Conservation (phyloP, 2,113 vertebrate genomes). For the Indicator maculatus region DNA sequence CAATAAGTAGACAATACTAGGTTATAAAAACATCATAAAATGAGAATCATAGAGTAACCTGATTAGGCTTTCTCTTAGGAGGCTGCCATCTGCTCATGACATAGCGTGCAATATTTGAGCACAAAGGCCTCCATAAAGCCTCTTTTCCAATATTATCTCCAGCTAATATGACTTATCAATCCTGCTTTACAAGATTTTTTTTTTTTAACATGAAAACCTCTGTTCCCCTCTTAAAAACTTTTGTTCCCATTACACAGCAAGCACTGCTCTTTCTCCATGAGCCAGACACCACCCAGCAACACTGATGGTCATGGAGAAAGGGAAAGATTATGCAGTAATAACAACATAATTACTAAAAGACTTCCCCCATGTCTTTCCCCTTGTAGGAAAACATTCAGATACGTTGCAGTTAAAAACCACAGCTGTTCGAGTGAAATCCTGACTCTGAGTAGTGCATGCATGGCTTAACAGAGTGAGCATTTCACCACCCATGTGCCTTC, state of each 20-base stretch:
- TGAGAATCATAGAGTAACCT: not conserved
- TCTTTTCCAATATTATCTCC: conserved; percentile 18
- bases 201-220: not conserved
- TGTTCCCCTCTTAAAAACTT: not conserved
- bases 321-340: not conserved
- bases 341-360: not conserved
- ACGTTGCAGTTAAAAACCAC: not conserved
- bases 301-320: not conserved
- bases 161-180: not conserved
- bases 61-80: conserved; percentile 5
- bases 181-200: not conserved
- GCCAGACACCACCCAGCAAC: not conserved
- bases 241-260: not conserved
- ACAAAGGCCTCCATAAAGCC: conserved; percentile 15
- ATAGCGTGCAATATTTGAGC: not conserved
- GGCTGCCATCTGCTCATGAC: conserved; percentile 17
- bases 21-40: conserved; percentile 17
- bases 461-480: not conserved
- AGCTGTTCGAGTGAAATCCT: conserved; percentile 1
- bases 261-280: rapidly evolving
- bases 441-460: rapidly evolving
- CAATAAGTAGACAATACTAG: not conserved
- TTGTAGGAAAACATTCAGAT: not conserved
- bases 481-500: not conserved
- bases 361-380: not conserved